Evolutionary conservation across 2,113 vertebrate genomes (phyloP).

Genomic region (Ramphastos sulfuratus): DNA sequence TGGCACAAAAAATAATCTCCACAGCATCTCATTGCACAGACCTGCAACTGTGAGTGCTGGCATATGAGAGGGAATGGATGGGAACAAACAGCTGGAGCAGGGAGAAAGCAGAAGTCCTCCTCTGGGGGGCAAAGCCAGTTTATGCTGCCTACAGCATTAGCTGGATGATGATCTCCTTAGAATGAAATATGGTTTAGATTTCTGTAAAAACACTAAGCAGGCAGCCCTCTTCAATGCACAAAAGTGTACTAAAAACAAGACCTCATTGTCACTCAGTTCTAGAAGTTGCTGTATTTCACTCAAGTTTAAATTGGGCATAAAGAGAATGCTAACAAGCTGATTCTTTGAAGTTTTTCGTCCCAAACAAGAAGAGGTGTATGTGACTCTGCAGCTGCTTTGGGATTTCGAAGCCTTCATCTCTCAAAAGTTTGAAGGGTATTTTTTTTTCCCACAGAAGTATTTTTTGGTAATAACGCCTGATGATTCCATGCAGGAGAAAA

Average conservation of each 20-base stretch:
- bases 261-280: neutral
- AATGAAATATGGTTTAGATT: neutral
- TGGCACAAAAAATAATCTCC: constrained; percentile 52
- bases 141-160: neutral
- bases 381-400: neutral
- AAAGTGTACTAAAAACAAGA: neutral
- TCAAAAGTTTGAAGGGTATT: neutral
- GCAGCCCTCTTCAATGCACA: neutral
- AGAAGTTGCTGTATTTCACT: neutral
- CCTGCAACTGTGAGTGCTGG: constrained; percentile 16
- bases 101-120: constrained; percentile 33
- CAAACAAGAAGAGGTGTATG: neutral
- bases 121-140: neutral
- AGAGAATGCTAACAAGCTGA: neutral
- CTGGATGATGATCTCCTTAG: neutral
- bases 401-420: neutral
- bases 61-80: neutral
- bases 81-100: constrained; percentile 44
- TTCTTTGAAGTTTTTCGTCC: neutral
- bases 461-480: neutral
- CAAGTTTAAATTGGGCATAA: neutral
- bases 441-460: neutral
- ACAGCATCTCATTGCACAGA: constrained; percentile 22
- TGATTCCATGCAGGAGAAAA: neutral
- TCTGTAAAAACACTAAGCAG: neutral